These are phyloP conservation scores for Corythornis madagascariensis DNA, from an alignment of 2,113 vertebrate genomes.

Conservation along the genomic window DNA sequence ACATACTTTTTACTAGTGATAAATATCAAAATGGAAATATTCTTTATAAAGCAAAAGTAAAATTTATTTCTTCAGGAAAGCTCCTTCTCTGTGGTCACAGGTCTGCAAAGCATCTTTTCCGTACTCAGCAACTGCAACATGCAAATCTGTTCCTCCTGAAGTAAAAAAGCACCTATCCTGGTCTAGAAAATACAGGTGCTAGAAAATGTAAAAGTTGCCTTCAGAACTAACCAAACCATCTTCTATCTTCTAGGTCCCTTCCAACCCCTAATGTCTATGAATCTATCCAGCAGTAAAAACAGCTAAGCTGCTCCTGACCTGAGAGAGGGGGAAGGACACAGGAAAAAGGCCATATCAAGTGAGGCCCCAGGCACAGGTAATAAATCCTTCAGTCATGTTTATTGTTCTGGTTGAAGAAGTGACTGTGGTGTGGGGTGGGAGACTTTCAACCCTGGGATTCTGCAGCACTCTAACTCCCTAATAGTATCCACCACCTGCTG, in stretches of 20 bases:
- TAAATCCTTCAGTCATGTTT: constrained; percentile 15
- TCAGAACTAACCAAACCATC: background rate
- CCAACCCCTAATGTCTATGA: too few species aligned
- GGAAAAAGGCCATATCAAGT: background rate
- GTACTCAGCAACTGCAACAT: background rate
- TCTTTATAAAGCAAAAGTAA: background rate
- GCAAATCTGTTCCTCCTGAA: background rate
- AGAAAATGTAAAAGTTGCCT: background rate
- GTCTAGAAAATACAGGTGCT: background rate
- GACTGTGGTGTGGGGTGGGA: background rate
- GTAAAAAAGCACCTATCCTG: background rate
- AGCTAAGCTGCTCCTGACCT: background rate
- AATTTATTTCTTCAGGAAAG: background rate
- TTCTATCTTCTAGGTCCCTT: background rate
- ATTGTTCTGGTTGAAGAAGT: background rate
- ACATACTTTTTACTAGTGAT: background rate
- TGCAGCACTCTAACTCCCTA: background rate
- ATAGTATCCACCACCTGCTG: background rate
- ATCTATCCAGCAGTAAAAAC: background rate
- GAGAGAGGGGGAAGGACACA: background rate
- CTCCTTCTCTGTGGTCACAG: background rate
- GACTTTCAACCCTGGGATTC: background rate
- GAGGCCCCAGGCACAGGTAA: background rate
- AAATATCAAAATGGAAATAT: background rate
- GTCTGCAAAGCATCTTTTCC: background rate